Evolutionary conservation across 92 coral and sea anemone genomes (phyloP).

Genomic region (Parazoanthus darwini): DNA sequence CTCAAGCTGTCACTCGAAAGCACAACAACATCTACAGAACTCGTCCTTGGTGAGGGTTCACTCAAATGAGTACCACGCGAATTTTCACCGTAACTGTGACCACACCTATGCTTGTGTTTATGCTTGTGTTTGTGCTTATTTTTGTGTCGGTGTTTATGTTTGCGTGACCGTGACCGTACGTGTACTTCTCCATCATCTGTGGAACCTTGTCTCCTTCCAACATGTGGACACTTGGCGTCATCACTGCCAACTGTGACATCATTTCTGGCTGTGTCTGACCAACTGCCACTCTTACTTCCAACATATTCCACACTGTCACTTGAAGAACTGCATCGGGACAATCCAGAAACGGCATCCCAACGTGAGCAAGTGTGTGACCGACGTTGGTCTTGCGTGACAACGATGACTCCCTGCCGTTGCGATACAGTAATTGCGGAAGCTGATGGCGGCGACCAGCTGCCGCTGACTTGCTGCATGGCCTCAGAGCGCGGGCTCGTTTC

Average conservation of each 20-base stretch:
- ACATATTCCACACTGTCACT: slow-evolving; percentile 23
- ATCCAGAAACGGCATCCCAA: neutral
- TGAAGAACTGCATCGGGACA: slow-evolving; percentile 17
- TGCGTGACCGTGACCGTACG: neutral
- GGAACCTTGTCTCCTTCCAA: neutral
- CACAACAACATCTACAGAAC: slow-evolving; percentile 38
- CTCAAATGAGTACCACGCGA: slow-evolving; percentile 3
- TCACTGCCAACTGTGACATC: neutral
- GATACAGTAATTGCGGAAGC: slow-evolving; percentile 34
- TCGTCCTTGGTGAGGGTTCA: neutral
- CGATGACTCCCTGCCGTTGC: slow-evolving; percentile 35
- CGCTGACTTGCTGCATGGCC: slow-evolving; percentile 1
- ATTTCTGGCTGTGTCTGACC: slow-evolving; percentile 1
- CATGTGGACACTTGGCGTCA: neutral
- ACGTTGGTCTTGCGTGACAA: slow-evolving; percentile 5
- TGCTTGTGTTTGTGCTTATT: slow-evolving; percentile 49
- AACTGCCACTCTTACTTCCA: neutral
- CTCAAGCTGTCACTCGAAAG: slow-evolving; percentile 59
- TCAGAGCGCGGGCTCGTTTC: slow-evolving; percentile 51
- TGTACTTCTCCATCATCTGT: slow-evolving; percentile 1
- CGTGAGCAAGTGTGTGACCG: neutral
- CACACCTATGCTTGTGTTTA: slow-evolving; percentile 57
- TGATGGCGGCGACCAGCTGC: slow-evolving; percentile 63
- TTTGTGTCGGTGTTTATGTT: slow-evolving; percentile 34
- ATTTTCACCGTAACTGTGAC: slow-evolving; percentile 37